Base-by-base conservation (phyloP, 2,797 vertebrate genomes). In the Sebastes vulpes region DNA sequence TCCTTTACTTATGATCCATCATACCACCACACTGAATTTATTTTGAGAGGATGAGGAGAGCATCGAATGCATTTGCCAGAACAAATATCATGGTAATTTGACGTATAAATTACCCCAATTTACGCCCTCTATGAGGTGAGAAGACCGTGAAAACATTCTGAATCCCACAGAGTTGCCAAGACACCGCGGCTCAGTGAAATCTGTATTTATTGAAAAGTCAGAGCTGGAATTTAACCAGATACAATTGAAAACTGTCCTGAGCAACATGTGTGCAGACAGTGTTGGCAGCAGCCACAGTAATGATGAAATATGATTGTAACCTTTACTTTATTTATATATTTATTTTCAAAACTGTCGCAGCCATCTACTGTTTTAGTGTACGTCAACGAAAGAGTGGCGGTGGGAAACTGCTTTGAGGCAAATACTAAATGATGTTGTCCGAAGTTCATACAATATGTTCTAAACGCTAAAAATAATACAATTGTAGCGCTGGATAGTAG, bases 1-100 rank as follows among this genome's bases (percentile, higher is more conserved):
- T 81, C 83, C 76, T 86, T 78, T 58, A 48, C 61, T 61, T 18
- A 28, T 73, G 72, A 89, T 32, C 76, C 58, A 75, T 86, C 53
- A 11, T 56, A 65, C 61, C 60, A 69, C 65, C 67, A 26, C 31
- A 38, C 31, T 20, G 21, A 68, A 77, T 84, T 79, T 67, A 70
- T 86, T 83, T 72, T 77, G 48, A 31, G 14, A 83, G 72, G 71
- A 79, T 57, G 59, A 38, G 35, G 77, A 69, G 50, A 81, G 14
- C 58, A 69, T 66, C 5, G 9, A 54, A 59, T 57, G 67, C 50
- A 58, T 14, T 8, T 38, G 91, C 90, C 92, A 94, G 82, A 64
- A 87, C 58, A 92, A 95, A 95, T 83, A 90, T 70, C 6, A 42
- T 12, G 3, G 59, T 80, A 58, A 89, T 91, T 89, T 82, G 77